These are phyloP conservation scores for Rhabditoides inermis DNA, from an alignment of 2,888 invertebrate species.

Conservation along the genomic window DNA sequence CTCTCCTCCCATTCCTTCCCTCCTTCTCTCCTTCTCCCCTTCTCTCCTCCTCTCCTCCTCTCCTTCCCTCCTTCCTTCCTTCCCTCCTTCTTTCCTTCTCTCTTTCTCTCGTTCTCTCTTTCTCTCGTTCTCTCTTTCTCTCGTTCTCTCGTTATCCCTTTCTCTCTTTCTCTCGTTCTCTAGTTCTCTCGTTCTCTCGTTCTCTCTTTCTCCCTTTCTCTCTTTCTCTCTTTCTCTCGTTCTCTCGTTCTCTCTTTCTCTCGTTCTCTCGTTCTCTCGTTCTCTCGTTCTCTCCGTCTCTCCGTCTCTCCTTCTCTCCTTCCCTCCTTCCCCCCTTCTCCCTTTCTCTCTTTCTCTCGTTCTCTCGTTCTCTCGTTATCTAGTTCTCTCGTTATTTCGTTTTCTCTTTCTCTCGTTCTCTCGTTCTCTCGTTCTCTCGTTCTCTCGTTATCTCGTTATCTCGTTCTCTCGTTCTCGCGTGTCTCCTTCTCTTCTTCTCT, in stretches of 20 bases:
- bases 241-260: slow-evolving; percentile 8
- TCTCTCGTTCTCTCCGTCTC: slow-evolving; percentile 14
- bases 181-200: slow-evolving; percentile 10
- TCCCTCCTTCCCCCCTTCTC: slow-evolving; percentile 10
- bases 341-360: slow-evolving; percentile 6
- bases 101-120: slow-evolving; percentile 8
- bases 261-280: slow-evolving; percentile 14
- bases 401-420: slow-evolving; percentile 10
- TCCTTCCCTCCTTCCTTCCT: slow-evolving; percentile 3
- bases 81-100: slow-evolving; percentile 1
- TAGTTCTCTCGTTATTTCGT: slow-evolving; percentile 10
- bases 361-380: slow-evolving; percentile 2
- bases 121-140: slow-evolving; percentile 12
- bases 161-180: slow-evolving; percentile 2
- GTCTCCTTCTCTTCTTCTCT: too few species aligned
- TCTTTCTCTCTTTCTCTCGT: slow-evolving; percentile 9
- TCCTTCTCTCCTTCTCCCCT: slow-evolving; percentile 2
- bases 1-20: slow-evolving; percentile 1
- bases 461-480: too few species aligned
- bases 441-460: too few species aligned
- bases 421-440: too few species aligned
- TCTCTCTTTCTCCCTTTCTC: slow-evolving; percentile 14
- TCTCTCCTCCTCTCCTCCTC: slow-evolving; percentile 10
- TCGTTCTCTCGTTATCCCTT: slow-evolving; percentile 3
- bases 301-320: slow-evolving; percentile 11